These are phyloP conservation scores for Calephelis perditalis DNA, from an alignment of 2,888 invertebrate species.

Conservation along the genomic window DNA sequence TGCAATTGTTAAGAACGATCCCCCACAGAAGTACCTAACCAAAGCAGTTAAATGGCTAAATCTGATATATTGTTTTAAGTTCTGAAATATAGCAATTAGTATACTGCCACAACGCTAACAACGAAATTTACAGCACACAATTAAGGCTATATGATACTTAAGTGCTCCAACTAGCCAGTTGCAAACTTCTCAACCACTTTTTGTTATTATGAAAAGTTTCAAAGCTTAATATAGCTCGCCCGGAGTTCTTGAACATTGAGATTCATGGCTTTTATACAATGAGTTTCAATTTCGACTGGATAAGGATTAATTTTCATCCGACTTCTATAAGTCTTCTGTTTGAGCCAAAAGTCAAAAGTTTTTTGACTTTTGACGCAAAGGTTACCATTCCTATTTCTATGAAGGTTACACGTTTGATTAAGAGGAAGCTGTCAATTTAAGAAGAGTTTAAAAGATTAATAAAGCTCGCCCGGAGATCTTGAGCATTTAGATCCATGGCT, in stretches of 20 bases:
- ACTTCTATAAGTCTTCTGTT: no score
- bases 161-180: slow-evolving; percentile 5
- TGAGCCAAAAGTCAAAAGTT: no score
- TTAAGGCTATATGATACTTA: slow-evolving; percentile 7
- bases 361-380: no score
- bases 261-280: slow-evolving; percentile 1
- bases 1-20: no score
- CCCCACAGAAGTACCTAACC: no score
- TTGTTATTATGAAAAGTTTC: slow-evolving; percentile 9
- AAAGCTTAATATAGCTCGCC: neutral
- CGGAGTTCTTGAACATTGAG: neutral
- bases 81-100: slow-evolving; percentile 5
- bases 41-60: neutral
- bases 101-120: slow-evolving; percentile 2
- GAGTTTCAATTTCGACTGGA: neutral
- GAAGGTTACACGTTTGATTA: no score
- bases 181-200: slow-evolving; percentile 3
- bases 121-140: slow-evolving; percentile 2
- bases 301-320: no score
- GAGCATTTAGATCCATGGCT: no score
- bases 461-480: no score
- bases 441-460: no score
- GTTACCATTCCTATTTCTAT: no score
- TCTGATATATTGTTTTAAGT: slow-evolving; percentile 11
- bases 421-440: no score